A percentile compares a stretch with the other conserved stretches of the same genome.
These are phyloP conservation scores for Pogoniulus pusillus DNA, from an alignment of 2,797 vertebrate genomes.

Conservation along the genomic window DNA sequence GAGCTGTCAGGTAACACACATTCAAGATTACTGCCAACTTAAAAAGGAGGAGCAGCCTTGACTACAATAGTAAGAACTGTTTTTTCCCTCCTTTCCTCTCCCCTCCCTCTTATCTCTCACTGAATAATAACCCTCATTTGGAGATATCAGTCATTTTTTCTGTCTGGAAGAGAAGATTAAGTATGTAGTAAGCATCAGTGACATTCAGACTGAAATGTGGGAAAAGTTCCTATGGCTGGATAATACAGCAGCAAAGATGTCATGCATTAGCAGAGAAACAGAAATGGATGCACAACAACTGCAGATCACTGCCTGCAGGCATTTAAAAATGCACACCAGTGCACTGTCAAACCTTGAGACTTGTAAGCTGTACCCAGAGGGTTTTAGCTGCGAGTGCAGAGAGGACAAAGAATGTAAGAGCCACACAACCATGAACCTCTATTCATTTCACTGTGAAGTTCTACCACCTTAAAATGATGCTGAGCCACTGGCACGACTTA, in stretches of 20 bases:
- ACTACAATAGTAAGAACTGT: not conserved
- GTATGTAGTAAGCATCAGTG: not conserved
- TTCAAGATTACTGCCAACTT: not conserved
- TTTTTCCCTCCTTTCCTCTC: not conserved
- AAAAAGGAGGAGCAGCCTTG: not conserved
- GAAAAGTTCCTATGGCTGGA: not conserved
- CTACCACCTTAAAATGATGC: not conserved
- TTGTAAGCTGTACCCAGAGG: not conserved
- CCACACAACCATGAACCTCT: not conserved
- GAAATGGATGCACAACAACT: not conserved
- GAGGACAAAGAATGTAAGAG: not conserved
- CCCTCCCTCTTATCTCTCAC: not conserved
- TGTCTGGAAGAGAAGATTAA: not conserved
- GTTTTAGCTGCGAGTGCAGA: not conserved
- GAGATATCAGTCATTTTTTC: constrained; percentile 2
- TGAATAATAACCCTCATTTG: constrained; percentile 2
- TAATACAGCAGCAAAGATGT: not conserved
- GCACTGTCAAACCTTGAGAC: not conserved
- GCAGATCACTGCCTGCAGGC: not conserved
- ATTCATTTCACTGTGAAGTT: not conserved
- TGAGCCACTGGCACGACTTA: not conserved
- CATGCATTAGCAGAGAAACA: not conserved
- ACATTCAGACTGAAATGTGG: not conserved
- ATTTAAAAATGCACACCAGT: not conserved
- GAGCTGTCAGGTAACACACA: not conserved